Evolutionary conservation across 2,113 vertebrate genomes (phyloP), one percentile per base, ranked within the genome.

Genomic region (Cyrtonyx montezumae): DNA sequence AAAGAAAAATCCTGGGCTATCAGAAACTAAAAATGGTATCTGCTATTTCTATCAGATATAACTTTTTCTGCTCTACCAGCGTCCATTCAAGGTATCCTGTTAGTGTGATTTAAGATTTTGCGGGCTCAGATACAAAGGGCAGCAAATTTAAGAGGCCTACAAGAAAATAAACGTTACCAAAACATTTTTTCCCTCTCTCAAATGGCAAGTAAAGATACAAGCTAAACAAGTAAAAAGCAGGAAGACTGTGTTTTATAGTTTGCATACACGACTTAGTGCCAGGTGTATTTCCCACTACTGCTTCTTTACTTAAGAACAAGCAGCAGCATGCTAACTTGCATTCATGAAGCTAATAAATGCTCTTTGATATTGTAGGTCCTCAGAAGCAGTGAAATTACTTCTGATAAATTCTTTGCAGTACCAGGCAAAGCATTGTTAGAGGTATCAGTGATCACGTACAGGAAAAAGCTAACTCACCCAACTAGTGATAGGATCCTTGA

Each of bases 141-240:
- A 80, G 40, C 62, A 86, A 86, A 75, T 84, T 68, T 81, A 36
- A 61, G 36, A 88, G 5, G 9, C 9, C 28, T 46, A 36, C 20
- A 84, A 78, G 58, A 87, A 91, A 90, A 71, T 53, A 90, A 91
- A 75, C 21, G 62, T 82, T 56, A 51, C 21, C 22, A 67, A 51
- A 55, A 3, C 12, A 28, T n/a, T 30, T 17, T 25, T 22, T 51
- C 20, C 7, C 15, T 10, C 26, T 17, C 61, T 18, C 17, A 70
- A 70, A n/a, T 18, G 6, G 8, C 7, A 70, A 43, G n/a, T 53
- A 53, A 53, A 30, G 26, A 53, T 4, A 55, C 11, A 70, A 69
- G 11, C 8, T 34, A 90, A 17, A 8, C 32, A 75, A 5, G 1
- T 1, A 6, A 84, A 68, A 21, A 84, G 8, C 28, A 58, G 20